Evolutionary conservation across 2,888 invertebrate species (phyloP).

Genomic region (Stegana nigrithorax): DNA sequence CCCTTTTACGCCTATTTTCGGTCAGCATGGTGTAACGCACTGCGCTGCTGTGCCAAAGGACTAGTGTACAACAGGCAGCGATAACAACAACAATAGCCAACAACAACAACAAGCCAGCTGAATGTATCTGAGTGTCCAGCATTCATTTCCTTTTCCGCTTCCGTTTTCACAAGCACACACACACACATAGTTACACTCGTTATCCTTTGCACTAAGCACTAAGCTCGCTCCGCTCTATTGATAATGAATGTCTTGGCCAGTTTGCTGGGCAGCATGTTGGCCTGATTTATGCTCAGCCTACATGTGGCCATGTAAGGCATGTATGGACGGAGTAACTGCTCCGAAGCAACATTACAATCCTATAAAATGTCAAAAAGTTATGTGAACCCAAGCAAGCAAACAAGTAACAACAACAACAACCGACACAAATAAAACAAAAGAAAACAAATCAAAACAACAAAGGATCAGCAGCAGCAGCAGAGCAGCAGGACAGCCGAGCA

Average conservation of each 20-base stretch:
- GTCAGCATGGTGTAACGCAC: background rate
- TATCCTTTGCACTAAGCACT: slow-evolving; percentile 23
- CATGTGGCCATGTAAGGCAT: background rate
- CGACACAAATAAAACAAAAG: too few species aligned
- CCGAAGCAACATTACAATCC: too few species aligned
- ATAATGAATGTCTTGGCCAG: slow-evolving; percentile 33
- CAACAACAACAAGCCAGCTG: slow-evolving; percentile 15
- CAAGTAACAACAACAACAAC: slow-evolving; percentile 49
- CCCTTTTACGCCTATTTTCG: slow-evolving; percentile 48
- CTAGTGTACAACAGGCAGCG: background rate
- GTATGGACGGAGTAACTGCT: too few species aligned
- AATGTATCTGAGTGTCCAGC: slow-evolving; percentile 18
- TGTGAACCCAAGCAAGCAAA: slow-evolving; percentile 23
- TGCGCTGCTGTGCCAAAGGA: too few species aligned
- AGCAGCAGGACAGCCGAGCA: too few species aligned
- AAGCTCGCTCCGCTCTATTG: slow-evolving; percentile 19
- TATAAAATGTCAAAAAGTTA: slow-evolving; percentile 40
- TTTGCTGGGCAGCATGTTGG: background rate
- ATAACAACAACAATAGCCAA: slow-evolving; percentile 12
- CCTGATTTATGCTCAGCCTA: background rate
- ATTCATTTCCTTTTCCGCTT: slow-evolving; percentile 45
- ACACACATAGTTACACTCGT: too few species aligned
- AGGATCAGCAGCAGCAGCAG: too few species aligned
- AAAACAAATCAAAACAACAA: too few species aligned
- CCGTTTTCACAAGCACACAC: slow-evolving; percentile 35